Conservation (phyloP, 1,140 invertebrate genomes). For the Calosoma granatense region DNA sequence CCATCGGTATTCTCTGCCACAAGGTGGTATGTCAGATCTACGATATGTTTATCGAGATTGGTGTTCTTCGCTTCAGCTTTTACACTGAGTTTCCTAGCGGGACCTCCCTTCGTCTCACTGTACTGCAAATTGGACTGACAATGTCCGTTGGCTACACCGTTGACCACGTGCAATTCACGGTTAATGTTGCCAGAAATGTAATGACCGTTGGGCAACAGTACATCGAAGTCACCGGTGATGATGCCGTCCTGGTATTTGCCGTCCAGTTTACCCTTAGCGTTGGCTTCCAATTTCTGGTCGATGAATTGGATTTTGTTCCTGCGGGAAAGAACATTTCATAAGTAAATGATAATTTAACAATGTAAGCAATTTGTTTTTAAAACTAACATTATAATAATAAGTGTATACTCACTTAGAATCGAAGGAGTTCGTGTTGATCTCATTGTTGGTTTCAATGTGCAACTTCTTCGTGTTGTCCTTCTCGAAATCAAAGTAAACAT, state of each 20-base stretch:
- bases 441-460: constrained; percentile 48
- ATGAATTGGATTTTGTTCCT: constrained; percentile 44
- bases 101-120: constrained; percentile 39
- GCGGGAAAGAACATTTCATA: constrained; percentile 10
- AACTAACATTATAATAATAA: not conserved
- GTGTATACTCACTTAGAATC: constrained; percentile 48
- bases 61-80: constrained; percentile 30
- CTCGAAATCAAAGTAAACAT: constrained; percentile 53
- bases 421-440: constrained; percentile 41
- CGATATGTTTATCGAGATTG: constrained; percentile 35
- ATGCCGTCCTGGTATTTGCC: constrained; percentile 36
- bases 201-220: constrained; percentile 46
- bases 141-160: constrained; percentile 36
- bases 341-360: not conserved
- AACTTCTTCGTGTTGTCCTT: constrained; percentile 56
- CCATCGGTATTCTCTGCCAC: constrained; percentile 29
- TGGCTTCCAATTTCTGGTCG: constrained; percentile 43
- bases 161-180: constrained; percentile 30
- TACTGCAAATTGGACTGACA: constrained; percentile 38
- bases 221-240: constrained; percentile 35
- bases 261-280: constrained; percentile 38
- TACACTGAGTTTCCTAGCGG: constrained; percentile 34
- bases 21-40: constrained; percentile 30
- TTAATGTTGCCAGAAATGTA: constrained; percentile 39
- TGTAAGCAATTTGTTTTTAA: too few relatives aligned